Conservation (phyloP, 2,888 invertebrate genomes). For the Oxyteleia sp. region DNA sequence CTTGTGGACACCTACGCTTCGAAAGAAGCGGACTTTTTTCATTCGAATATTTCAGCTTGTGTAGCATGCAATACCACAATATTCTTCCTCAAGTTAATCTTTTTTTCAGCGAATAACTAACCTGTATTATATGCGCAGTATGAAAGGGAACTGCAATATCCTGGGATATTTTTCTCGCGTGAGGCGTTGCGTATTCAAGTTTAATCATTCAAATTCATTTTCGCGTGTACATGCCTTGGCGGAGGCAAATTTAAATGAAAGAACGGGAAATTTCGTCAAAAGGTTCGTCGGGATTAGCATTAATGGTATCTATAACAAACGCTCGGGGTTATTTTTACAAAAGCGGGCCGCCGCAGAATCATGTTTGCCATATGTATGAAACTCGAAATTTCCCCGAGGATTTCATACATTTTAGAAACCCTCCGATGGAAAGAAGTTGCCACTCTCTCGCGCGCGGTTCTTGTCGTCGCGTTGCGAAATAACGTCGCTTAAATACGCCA, state of each 20-base stretch:
- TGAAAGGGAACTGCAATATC: constrained; percentile 7
- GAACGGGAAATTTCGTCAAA: constrained; percentile 26
- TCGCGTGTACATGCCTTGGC: constrained; percentile 6
- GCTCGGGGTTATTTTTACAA: constrained; percentile 57
- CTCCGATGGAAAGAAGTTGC: constrained; percentile 74
- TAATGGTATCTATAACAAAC: constrained; percentile 55
- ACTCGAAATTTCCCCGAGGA: constrained; percentile 83
- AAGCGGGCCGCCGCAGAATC: constrained; percentile 66
- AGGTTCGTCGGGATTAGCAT: constrained; percentile 53
- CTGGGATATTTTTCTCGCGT: neutral
- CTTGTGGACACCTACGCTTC: constrained; percentile 70
- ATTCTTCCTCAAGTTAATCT: constrained; percentile 15
- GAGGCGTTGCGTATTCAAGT: constrained; percentile 19
- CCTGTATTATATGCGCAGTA: neutral
- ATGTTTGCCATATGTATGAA: constrained; percentile 77
- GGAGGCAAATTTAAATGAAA: constrained; percentile 11
- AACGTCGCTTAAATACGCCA: constrained; percentile 67
- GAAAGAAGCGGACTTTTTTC: constrained; percentile 51
- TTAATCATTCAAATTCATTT: constrained; percentile 40
- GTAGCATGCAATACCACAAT: constrained; percentile 21
- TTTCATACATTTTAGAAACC: constrained; percentile 78
- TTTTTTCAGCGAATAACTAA: constrained; percentile 19
- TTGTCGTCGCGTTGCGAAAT: constrained; percentile 72
- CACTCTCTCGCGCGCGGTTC: constrained; percentile 70
- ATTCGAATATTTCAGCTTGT: constrained; percentile 56